Base-by-base conservation (phyloP, 2,797 vertebrate genomes). In the Lacerta agilis region DNA sequence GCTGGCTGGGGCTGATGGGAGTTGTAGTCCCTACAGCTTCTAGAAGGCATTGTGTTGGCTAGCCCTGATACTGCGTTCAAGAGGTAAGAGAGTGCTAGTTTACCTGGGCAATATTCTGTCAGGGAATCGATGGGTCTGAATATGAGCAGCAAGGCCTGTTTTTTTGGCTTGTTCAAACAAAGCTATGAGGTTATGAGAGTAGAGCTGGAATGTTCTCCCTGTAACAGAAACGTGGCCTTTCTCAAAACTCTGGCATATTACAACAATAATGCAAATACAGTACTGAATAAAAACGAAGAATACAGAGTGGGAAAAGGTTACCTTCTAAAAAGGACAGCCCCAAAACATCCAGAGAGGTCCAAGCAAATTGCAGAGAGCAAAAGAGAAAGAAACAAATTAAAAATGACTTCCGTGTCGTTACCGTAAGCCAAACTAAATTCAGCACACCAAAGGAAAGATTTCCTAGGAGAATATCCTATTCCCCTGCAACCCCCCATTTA, bases 101-200 rank as follows among this genome's bases (percentile, higher is more conserved):
- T 97, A 98, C 98, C 98, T 98, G 89, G 98, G 98, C 81, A 98
- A 86, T 93, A 99, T 99, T 91, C 95, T 98, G 95, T 99, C 98
- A 78, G 99, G 99, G 95, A 99, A 99, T 79, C 98, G 97, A 85
- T 99, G 99, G 55, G 98, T 99, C 94, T 99, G 98, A 87, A 99
- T 98, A 87, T 99, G 99, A 92, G 98, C 98, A 15, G 98, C 98
- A 88, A 99, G 96, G 90, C 99, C 99, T 5, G 98, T 98, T 89
- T 99, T 99, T 96, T 97, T 99, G 94, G 99, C 98, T 98, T 99
- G 99, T 96, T 99, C 99, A 92, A 99, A 99, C 95, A 98, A 97
- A 78, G 98, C 99, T 86, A 98, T 99, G 91, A 99, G 97, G 93
- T 99, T 99, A 94, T 99, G 99, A 89, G 99, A 99, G 94, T 99